Base-by-base conservation (phyloP, 2,797 vertebrate genomes). In the Lates japonicus region DNA sequence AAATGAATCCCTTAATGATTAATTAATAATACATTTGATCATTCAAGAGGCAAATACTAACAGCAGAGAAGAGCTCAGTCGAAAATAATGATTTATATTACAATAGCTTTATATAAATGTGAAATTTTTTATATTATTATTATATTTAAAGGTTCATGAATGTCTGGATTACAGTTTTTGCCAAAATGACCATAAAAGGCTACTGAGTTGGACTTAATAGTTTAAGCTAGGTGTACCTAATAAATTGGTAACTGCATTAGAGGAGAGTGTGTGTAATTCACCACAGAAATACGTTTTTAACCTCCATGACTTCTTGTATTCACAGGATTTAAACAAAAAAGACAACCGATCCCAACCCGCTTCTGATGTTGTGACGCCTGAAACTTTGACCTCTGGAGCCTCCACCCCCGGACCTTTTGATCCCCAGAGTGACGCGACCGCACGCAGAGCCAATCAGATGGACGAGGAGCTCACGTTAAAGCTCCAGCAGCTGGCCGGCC, bases 361-460 rank as follows among this genome's bases (percentile, higher is more conserved):
- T 1, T 79, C 88, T 70, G 92, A 91, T 9, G 61, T 71, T 14
- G 71, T 74, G 58, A 94, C 90, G 10, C 87, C 93, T 5, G 91
- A 93, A 67, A 90, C 90, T 16, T 39, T 93, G 77, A 93, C 88
- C 25, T 95, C 93, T 16, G 92, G 80, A 44, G 74, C 80, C 3
- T 37, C 61, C 1, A 92, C 91, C 57, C 91, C 94, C 73, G 93
- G 92, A 63, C 70, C 63, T 1, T 78, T 73, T 5, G 52, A 82
- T 68, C 54, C 11, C 0, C 55, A 87, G 2, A 9, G 41, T 37
- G 81, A 82, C 68, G 19, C 75, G 42, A 48, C 68, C 63, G 33
- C 17, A 85, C 81, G 3, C 1, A 49, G 22, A 74, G 79, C 20
- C 62, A 72, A 51, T 68, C 70, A 74, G 41, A 69, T 46, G 37